Evolutionary conservation across 2,888 invertebrate genomes (phyloP), one percentile per base, ranked within the genome.

Genomic region (Calameuta idolon): DNA sequence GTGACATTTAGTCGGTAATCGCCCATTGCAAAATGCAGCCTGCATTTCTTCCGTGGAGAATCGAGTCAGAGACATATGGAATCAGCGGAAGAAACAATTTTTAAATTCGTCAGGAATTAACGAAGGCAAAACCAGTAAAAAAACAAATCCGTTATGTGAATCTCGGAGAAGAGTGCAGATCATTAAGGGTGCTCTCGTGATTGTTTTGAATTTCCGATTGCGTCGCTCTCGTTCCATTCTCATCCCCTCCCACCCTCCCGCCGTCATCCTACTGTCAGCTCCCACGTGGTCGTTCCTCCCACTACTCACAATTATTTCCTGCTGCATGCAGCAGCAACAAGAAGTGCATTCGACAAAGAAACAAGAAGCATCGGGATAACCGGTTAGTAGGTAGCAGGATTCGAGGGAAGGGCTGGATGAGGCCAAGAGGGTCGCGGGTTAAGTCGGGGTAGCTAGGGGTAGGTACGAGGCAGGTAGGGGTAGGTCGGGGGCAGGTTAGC

Each of bases 191-290:
- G 33, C 69, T 40, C n/a, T 30, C 30, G 71, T 31, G 34, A 71
- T 71, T 34, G 75, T 75, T 69, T 73, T 73, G 76, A 76, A 76
- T 78, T 73, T 78, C 76, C 30, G 68, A 78, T 78, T 73, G 30
- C 69, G 34, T 34, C 75, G 69, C 69, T 23, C 37, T 4, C 23
- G 3, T 30, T 31, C 69, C 31, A 15, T 71, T 33, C 71, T 71
- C 5, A 68, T 77, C 31, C 68, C 30, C 34, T 68, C 37, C 12
- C 37, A 3, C 37, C 12, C 69, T 12, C 35, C 35, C 40, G 0
- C 55, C 2, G 15, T 9, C 55, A 9, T 2, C 23, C 55, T 9
- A 23, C 55, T 23, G 23, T 55, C 55, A 55, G 9, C 23, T 3
- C 23, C 55, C 55, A 55, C 55, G 55, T 55, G 55, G 15, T 55